A percentile compares a stretch with the other conserved stretches of the same genome.
These are phyloP conservation scores for Trichoplax adhaerens DNA, from an alignment of 37 sponge, comb jelly and placozoan species.

Conservation along the genomic window DNA sequence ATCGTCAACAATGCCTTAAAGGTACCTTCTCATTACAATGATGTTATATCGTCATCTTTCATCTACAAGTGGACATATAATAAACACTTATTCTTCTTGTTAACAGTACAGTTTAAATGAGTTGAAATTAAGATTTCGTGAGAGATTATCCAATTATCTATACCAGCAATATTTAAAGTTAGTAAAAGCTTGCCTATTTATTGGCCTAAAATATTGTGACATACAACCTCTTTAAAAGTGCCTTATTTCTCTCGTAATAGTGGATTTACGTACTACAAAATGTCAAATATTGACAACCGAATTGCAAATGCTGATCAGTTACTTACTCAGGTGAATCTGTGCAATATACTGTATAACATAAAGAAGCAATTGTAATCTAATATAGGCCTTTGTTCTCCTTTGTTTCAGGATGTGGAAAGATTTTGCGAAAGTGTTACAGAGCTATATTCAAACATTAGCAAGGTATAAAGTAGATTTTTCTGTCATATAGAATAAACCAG, in stretches of 20 bases:
- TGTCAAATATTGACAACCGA: conserved; percentile 81
- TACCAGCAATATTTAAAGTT: conserved; percentile 56
- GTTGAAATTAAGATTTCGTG: conserved; percentile 64
- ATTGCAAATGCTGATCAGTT: conserved; percentile 87
- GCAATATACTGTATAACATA: neutral
- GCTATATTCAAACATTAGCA: conserved; percentile 76
- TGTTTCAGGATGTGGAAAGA: conserved; percentile 69
- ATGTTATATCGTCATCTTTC: neutral
- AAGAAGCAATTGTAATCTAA: neutral
- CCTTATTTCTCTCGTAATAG: conserved; percentile 7
- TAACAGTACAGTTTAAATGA: conserved; percentile 64
- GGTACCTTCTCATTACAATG: conserved; percentile 16
- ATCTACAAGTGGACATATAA: neutral
- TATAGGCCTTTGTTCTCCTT: neutral
- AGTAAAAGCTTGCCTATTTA: neutral
- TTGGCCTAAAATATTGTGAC: too few relatives aligned
- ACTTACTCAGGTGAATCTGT: conserved; percentile 43
- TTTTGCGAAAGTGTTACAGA: conserved; percentile 74
- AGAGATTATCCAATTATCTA: conserved; percentile 42
- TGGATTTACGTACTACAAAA: conserved; percentile 81
- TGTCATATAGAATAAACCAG: too few relatives aligned
- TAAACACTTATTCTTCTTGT: neutral
- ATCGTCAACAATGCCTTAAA: conserved; percentile 53
- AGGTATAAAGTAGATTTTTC: conserved; percentile 14
- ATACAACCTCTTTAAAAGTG: too few relatives aligned